A percentile compares a stretch with the other conserved stretches of the same genome.
These are phyloP conservation scores for Diorhabda carinulata DNA, from an alignment of 1,140 invertebrate species.

Conservation along the genomic window DNA sequence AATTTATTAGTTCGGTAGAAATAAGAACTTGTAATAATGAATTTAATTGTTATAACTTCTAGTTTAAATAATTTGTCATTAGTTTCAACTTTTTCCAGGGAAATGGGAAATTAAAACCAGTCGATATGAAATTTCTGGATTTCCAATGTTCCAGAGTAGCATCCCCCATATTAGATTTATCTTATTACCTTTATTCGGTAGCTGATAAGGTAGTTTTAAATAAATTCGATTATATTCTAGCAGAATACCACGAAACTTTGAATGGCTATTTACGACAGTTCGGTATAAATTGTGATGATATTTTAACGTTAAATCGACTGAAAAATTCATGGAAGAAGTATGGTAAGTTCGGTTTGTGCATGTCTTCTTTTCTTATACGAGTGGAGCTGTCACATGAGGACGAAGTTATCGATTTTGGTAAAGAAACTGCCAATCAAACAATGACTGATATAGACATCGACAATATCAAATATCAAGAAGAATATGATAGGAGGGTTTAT, in stretches of 20 bases:
- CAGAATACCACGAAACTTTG: conserved; percentile 56
- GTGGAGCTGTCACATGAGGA: conserved; percentile 24
- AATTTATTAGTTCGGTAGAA: too few species aligned
- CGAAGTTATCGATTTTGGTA: conserved; percentile 30
- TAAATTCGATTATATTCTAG: conserved; percentile 49
- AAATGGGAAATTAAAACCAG: conserved; percentile 16
- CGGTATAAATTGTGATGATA: conserved; percentile 45
- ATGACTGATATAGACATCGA: conserved; percentile 14
- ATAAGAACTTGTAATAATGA: too few species aligned
- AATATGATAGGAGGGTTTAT: conserved; percentile 25
- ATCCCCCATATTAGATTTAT: conserved; percentile 57
- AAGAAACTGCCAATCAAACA: conserved; percentile 25
- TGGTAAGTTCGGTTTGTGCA: conserved; percentile 23
- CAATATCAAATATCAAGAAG: conserved; percentile 24
- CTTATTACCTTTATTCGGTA: conserved; percentile 56
- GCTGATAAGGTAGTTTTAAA: conserved; percentile 50
- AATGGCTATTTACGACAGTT: conserved; percentile 44
- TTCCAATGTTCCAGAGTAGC: conserved; percentile 55
- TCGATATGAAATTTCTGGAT: conserved; percentile 50
- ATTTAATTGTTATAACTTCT: too few species aligned
- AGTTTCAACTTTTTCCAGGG: conserved; percentile 21
- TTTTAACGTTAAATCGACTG: conserved; percentile 50
- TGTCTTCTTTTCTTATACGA: conserved; percentile 24
- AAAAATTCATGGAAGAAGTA: conserved; percentile 43
- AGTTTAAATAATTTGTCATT: background rate